phyloP scores from a whole-genome alignment of 2,888 invertebrate species.

The Marasmarcha lunaedactyla region DNA sequence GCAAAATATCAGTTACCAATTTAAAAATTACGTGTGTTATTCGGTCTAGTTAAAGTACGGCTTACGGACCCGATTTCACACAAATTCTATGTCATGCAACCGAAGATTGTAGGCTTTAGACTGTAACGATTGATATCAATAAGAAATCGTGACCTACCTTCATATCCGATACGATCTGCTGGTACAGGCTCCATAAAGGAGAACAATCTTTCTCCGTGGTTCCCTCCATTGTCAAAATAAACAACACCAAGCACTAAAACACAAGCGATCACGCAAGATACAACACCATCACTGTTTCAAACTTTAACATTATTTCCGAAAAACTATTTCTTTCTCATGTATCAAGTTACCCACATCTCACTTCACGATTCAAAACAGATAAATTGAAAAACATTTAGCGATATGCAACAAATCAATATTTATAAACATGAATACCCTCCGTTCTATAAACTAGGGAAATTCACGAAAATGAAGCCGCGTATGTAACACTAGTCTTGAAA shows the following conservation, averaged over 20 bases:
- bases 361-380: conserved; percentile 31
- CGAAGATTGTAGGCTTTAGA: neutral
- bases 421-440: conserved; percentile 61
- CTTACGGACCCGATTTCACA: conserved; percentile 33
- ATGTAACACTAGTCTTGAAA: conserved; percentile 9
- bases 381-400: conserved; percentile 30
- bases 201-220: conserved; percentile 85
- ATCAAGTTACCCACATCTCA: conserved; percentile 50
- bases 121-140: neutral
- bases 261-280: conserved; percentile 29
- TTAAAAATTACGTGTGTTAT: neutral
- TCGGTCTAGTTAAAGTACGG: conserved; percentile 12
- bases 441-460: conserved; percentile 14
- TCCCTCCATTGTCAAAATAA: conserved; percentile 74
- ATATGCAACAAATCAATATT: conserved; percentile 62
- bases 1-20: conserved; percentile 1
- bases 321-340: conserved; percentile 19
- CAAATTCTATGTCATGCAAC: conserved; percentile 7
- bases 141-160: conserved; percentile 78
- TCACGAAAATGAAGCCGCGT: conserved; percentile 11
- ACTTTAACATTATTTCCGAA: conserved; percentile 24
- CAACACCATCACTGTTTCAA: neutral
- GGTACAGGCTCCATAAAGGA: conserved; percentile 92
- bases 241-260: conserved; percentile 37
- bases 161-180: conserved; percentile 96